Percentiles rank a stretch among this genome's conserved stretches.
phyloP scores from a whole-genome alignment of 92 coral and sea anemone genomes.

The Umimayanthus kanabou region DNA sequence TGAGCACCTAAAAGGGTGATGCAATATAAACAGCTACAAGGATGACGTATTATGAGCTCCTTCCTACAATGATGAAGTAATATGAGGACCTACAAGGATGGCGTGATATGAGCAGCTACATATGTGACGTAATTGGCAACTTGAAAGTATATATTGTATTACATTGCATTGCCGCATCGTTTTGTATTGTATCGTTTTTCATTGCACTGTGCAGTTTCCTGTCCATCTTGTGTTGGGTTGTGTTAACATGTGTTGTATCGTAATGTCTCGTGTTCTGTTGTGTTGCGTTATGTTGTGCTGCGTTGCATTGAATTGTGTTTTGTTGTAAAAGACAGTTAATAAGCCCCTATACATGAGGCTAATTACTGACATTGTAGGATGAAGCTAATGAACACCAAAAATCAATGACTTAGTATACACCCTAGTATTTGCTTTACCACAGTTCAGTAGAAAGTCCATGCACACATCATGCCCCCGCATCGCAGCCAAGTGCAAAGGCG shows the following conservation, averaged over 20 bases:
- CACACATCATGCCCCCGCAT: constrained; percentile 84
- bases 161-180: no score
- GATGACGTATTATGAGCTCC: neutral
- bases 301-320: neutral
- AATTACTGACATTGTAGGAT: neutral
- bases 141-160: no score
- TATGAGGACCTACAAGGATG: no score
- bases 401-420: neutral
- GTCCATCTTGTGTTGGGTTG: no score
- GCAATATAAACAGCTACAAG: neutral
- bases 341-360: neutral
- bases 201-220: no score
- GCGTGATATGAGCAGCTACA: no score
- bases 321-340: neutral
- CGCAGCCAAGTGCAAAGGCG: constrained; percentile 78
- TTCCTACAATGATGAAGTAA: neutral
- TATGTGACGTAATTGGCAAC: no score
- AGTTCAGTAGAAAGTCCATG: constrained; percentile 65
- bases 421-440: constrained; percentile 45
- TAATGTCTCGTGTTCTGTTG: no score
- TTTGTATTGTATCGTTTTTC: no score
- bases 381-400: neutral
- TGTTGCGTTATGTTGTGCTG: no score
- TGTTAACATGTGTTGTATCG: no score
- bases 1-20: constrained; percentile 20